Evolutionary conservation across 2,113 vertebrate species (phyloP).

Genomic region (Cariama cristata): DNA sequence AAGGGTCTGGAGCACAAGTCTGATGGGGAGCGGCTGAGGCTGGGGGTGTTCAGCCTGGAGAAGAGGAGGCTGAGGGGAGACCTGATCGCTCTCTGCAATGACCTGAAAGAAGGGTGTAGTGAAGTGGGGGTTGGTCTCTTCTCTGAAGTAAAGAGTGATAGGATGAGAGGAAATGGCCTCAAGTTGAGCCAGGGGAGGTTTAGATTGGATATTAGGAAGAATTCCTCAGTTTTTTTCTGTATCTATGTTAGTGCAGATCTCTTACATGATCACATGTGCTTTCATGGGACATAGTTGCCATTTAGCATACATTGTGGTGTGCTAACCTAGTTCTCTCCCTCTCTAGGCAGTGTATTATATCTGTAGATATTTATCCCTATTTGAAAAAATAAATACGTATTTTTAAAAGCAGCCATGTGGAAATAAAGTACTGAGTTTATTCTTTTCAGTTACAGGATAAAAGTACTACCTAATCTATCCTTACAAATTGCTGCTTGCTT

Average conservation of each 20-base stretch:
- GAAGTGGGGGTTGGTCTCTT: too few species aligned
- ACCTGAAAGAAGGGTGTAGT: too few species aligned
- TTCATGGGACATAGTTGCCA: not conserved
- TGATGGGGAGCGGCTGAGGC: too few species aligned
- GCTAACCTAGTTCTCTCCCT: not conserved
- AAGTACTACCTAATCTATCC: not conserved
- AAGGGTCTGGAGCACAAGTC: too few species aligned
- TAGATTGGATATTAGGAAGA: too few species aligned
- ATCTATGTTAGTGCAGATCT: not conserved
- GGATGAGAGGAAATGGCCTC: too few species aligned
- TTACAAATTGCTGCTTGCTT: not conserved
- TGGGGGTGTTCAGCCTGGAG: too few species aligned
- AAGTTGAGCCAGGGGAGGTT: too few species aligned
- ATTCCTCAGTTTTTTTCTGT: not conserved
- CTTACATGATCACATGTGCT: not conserved
- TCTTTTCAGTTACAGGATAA: not conserved
- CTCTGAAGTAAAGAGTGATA: too few species aligned
- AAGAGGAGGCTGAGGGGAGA: too few species aligned
- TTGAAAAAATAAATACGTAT: not conserved
- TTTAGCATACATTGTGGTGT: not conserved
- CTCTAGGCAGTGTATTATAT: not conserved
- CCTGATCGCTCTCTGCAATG: too few species aligned
- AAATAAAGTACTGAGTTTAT: not conserved
- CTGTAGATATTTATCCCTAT: not conserved
- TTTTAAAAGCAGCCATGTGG: not conserved